A percentile compares a stretch with the other conserved stretches of the same genome.
These are phyloP conservation scores for Dendroctonus ponderosae DNA, from an alignment of 1,140 invertebrate genomes.

Conservation along the genomic window DNA sequence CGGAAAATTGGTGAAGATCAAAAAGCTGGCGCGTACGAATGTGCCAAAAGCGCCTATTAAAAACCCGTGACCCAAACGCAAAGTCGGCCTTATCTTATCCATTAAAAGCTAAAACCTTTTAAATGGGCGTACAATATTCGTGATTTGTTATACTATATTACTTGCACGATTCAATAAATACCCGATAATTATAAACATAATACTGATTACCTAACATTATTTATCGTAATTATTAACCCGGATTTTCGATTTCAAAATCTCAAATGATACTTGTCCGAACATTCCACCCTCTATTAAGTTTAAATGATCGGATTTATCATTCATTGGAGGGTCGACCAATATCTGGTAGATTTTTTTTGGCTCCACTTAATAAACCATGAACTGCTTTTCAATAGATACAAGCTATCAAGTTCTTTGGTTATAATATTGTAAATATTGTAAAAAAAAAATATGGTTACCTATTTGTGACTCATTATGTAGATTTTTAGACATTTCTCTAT, in stretches of 20 bases:
- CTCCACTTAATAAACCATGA: too few species aligned
- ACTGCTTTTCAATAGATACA: too few species aligned
- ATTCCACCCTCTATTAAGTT: neutral
- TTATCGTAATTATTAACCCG: constrained; percentile 30
- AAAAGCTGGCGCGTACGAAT: too few species aligned
- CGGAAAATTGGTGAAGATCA: too few species aligned
- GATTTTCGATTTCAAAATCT: constrained; percentile 12
- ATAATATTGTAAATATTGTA: too few species aligned
- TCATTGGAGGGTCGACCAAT: neutral
- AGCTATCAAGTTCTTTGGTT: too few species aligned
- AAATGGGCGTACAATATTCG: constrained; percentile 18
- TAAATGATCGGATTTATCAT: neutral
- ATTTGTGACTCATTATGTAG: too few species aligned
- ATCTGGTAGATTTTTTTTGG: too few species aligned
- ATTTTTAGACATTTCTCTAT: too few species aligned
- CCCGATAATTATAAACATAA: constrained; percentile 25
- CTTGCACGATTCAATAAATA: constrained; percentile 27
- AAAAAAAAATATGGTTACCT: too few species aligned
- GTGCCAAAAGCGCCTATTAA: constrained; percentile 22
- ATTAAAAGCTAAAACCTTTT: constrained; percentile 26
- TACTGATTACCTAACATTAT: constrained; percentile 22
- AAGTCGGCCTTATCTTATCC: constrained; percentile 18
- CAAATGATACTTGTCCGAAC: constrained; percentile 10
- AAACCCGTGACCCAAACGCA: constrained; percentile 9
- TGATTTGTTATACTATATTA: constrained; percentile 25